phyloP scores from a whole-genome alignment of 2,113 vertebrate species.

The Microtus ochrogaster region DNA sequence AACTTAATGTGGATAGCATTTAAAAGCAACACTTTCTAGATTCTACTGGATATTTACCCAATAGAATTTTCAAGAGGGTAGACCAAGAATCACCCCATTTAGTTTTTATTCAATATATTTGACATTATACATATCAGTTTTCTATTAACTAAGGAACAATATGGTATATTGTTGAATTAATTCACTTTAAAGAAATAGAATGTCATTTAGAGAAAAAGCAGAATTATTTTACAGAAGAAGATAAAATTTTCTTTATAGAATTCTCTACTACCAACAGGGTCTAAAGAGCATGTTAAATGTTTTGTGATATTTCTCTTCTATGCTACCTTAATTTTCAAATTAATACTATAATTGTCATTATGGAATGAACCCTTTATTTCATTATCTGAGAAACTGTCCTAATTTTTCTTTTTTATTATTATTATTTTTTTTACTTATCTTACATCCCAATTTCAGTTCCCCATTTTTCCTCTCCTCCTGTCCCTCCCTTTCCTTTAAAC shows the following conservation, averaged over 20 bases:
- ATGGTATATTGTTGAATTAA: not conserved
- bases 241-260: not conserved
- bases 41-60: not conserved
- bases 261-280: not conserved
- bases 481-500: accelerated
- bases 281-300: not conserved
- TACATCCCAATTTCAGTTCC: not conserved
- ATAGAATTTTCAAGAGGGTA: not conserved
- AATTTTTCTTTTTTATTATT: not conserved
- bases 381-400: not conserved
- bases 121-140: not conserved
- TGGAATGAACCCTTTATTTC: not conserved
- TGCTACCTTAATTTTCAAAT: not conserved
- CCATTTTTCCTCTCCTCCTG: not conserved
- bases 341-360: not conserved
- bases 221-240: not conserved
- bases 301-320: not conserved
- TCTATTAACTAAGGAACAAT: not conserved
- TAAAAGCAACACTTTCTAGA: not conserved
- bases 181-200: not conserved
- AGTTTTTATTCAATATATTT: not conserved
- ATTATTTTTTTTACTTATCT: not conserved
- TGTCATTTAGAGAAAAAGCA: not conserved
- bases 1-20: not conserved
- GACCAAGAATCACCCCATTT: not conserved